These are phyloP conservation scores for Mellivora capensis DNA, from an alignment of 2,113 vertebrate species.

Conservation along the genomic window DNA sequence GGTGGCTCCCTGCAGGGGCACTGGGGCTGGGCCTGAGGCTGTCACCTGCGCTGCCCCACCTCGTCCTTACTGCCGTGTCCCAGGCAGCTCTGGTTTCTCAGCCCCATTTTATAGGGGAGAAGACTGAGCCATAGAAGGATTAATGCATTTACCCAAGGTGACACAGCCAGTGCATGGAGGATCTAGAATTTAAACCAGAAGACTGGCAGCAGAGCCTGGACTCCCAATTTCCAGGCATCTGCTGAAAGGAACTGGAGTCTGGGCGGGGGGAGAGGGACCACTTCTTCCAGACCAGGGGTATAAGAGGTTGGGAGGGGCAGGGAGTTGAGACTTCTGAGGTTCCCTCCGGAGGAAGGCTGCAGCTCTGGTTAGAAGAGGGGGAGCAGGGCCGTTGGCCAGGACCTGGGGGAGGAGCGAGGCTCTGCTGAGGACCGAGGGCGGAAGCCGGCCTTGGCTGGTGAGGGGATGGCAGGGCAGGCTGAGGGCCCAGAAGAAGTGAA, in stretches of 20 bases:
- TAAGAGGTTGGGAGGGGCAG: not conserved
- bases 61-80: not conserved
- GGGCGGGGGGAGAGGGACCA: not conserved
- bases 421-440: not conserved
- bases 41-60: too few relatives aligned
- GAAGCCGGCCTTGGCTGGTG: not conserved
- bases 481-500: not conserved
- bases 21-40: too few relatives aligned
- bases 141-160: not conserved
- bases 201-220: not conserved
- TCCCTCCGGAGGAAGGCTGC: not conserved
- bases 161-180: not conserved
- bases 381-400: not conserved
- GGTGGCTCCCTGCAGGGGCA: not conserved
- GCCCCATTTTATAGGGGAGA: not conserved
- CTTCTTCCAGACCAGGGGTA: not conserved
- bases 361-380: not conserved
- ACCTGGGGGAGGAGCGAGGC: not conserved
- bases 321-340: not conserved
- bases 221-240: not conserved
- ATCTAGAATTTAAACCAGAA: not conserved
- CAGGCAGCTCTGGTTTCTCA: not conserved
- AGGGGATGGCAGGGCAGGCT: not conserved
- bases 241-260: not conserved
- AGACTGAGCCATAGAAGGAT: not conserved